Evolutionary conservation across 2,888 invertebrate species (phyloP).

Genomic region (Drosophila putrida): DNA sequence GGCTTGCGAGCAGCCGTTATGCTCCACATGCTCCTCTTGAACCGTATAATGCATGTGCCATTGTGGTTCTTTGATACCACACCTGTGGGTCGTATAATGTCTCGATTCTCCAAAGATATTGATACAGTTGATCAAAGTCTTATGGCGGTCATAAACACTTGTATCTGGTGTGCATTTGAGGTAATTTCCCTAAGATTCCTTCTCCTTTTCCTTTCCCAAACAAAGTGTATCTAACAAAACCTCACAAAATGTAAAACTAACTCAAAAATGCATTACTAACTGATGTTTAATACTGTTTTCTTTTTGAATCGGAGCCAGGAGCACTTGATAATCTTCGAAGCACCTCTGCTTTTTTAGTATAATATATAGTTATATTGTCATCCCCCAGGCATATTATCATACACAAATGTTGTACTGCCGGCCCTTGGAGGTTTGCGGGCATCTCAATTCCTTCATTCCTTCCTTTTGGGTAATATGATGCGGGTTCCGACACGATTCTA

Average conservation of each 20-base stretch:
- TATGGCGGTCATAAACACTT: slow-evolving; percentile 87
- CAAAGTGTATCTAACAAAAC: slow-evolving; percentile 4
- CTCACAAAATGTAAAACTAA: slow-evolving; percentile 14
- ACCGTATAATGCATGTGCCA: slow-evolving; percentile 86
- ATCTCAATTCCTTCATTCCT: slow-evolving; percentile 83
- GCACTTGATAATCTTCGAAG: neutral
- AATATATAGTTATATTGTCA: slow-evolving; percentile 8
- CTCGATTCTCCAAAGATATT: slow-evolving; percentile 86
- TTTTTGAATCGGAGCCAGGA: neutral
- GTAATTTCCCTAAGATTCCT: slow-evolving; percentile 80
- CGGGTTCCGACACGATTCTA: slow-evolving; percentile 87
- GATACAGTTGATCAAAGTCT: slow-evolving; percentile 85
- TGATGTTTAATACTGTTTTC: neutral
- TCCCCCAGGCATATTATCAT: slow-evolving; percentile 22
- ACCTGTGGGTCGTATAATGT: slow-evolving; percentile 88
- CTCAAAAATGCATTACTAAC: neutral
- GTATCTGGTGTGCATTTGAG: slow-evolving; percentile 87
- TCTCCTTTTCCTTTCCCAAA: neutral
- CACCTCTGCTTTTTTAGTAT: neutral
- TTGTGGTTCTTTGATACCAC: slow-evolving; percentile 88
- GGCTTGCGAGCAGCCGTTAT: slow-evolving; percentile 75
- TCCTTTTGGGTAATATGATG: slow-evolving; percentile 86
- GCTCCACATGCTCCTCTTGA: slow-evolving; percentile 86
- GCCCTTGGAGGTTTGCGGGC: slow-evolving; percentile 85
- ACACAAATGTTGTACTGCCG: slow-evolving; percentile 15